These are phyloP conservation scores for Tokudaia tokunoshimensis DNA, from an alignment of 2,797 vertebrate genomes.

Conservation along the genomic window DNA sequence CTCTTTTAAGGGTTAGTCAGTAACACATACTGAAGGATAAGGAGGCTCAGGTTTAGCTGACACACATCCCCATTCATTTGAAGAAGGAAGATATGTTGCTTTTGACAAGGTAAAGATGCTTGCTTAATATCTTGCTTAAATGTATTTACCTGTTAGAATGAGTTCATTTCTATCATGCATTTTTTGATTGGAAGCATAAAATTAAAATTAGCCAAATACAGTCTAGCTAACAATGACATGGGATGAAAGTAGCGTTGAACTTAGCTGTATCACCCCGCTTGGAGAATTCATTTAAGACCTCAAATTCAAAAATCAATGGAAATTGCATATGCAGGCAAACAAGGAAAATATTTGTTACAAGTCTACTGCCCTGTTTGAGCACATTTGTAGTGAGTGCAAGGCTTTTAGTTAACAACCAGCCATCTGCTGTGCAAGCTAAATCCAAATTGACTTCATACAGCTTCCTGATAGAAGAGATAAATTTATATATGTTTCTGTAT, in stretches of 20 bases:
- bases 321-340: not conserved
- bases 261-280: not conserved
- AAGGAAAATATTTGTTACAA: conserved; percentile 1
- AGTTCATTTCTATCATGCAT: conserved; percentile 50
- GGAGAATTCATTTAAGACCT: conserved; percentile 52
- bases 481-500: not conserved
- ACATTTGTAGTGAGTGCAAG: not conserved
- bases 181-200: conserved; percentile 68
- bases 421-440: not conserved
- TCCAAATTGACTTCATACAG: not conserved
- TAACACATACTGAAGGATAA: not conserved
- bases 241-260: conserved; percentile 52
- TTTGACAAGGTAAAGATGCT: not conserved
- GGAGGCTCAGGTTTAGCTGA: not conserved
- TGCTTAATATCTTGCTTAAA: conserved; percentile 56
- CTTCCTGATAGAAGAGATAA: not conserved
- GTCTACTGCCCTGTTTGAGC: not conserved
- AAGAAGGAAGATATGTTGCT: not conserved
- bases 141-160: conserved; percentile 58
- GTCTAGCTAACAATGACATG: not conserved
- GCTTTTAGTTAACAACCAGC: conserved; percentile 7
- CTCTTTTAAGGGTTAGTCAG: not conserved
- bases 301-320: conserved; percentile 8
- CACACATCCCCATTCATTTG: not conserved
- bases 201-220: conserved; percentile 56